Percentiles rank a stretch among this genome's conserved stretches.
These are phyloP conservation scores for Pachyramphus minor DNA, from an alignment of 2,113 vertebrate species.

Conservation along the genomic window DNA sequence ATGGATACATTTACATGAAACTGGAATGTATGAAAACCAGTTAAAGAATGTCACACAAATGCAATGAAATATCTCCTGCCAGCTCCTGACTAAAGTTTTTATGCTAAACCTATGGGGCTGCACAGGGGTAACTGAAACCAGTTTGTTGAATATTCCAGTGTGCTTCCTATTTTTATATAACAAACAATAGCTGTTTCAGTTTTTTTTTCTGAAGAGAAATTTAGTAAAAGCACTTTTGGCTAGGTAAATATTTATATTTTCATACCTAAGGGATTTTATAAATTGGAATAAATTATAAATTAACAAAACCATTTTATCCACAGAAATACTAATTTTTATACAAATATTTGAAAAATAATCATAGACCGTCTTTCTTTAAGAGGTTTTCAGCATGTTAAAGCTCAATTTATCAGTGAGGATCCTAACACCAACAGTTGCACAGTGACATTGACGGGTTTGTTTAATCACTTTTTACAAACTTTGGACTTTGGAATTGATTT, in stretches of 20 bases:
- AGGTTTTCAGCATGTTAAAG: not conserved
- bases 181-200: not conserved
- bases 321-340: constrained; percentile 32
- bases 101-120: not conserved
- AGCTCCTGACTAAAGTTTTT: not conserved
- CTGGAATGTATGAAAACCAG: constrained; percentile 12
- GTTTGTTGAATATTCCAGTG: not conserved
- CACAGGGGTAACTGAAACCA: not conserved
- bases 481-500: not conserved
- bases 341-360: constrained; percentile 50
- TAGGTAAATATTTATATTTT: constrained; percentile 53
- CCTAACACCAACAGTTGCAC: not conserved
- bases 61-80: constrained; percentile 6
- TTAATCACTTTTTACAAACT: not conserved
- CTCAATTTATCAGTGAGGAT: not conserved
- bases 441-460: not conserved
- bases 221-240: constrained; percentile 26
- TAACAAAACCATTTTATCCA: constrained; percentile 24
- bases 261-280: constrained; percentile 21
- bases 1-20: constrained; percentile 34
- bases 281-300: constrained; percentile 53
- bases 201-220: not conserved
- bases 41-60: constrained; percentile 22
- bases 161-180: constrained; percentile 15
- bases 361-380: not conserved